phyloP scores from a whole-genome alignment of 2,888 invertebrate species.

The Muscina levida region DNA sequence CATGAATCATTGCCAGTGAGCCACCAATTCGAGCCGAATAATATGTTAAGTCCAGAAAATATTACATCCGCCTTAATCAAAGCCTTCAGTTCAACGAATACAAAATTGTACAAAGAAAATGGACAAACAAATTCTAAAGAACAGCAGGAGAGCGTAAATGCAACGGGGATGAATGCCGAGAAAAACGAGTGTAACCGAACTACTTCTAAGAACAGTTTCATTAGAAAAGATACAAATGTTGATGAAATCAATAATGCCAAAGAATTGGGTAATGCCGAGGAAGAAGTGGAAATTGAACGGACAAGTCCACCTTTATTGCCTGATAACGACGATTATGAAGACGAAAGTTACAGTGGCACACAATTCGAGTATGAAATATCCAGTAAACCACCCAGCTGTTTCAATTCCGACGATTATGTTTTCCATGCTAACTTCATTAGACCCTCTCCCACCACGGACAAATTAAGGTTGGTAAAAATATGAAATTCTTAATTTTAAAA shows the following conservation, averaged over 20 bases:
- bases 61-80: constrained; percentile 41
- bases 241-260: neutral
- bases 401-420: constrained; percentile 71
- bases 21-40: neutral
- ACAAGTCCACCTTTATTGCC: neutral
- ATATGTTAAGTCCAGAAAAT: constrained; percentile 32
- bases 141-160: neutral
- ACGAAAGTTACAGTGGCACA: constrained; percentile 51
- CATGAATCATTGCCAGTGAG: neutral
- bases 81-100: constrained; percentile 36
- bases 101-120: neutral
- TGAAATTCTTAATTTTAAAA: neutral
- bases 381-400: constrained; percentile 72
- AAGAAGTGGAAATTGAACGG: constrained; percentile 28
- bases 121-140: neutral
- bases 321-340: constrained; percentile 44
- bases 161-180: neutral
- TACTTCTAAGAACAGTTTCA: no score
- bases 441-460: constrained; percentile 59
- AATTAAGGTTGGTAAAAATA: constrained; percentile 63
- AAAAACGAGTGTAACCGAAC: neutral
- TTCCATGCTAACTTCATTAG: constrained; percentile 71
- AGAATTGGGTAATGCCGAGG: neutral
- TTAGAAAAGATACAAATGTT: no score
- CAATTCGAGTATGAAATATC: constrained; percentile 67